Base-by-base conservation (phyloP, 2,888 invertebrate species). In the Matsumyia berberina region DNA sequence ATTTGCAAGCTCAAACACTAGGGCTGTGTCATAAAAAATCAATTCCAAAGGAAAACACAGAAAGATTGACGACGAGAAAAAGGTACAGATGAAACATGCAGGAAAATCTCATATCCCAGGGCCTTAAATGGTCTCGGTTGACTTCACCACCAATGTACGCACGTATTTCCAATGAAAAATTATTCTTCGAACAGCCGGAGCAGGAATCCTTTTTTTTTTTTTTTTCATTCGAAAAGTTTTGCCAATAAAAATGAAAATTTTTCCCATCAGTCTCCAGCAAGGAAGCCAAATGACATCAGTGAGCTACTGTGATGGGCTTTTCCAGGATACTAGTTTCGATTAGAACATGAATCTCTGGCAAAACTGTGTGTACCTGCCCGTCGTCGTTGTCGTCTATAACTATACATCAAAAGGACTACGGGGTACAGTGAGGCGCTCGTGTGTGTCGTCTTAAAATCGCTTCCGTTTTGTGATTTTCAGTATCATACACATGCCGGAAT, bases 221-320 rank as follows among this genome's bases (percentile, higher is more conserved):
- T 15, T 31, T 33, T 33, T 37, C n/a, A 57, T 57, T 37, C 19
- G 57, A 57, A 57, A 57, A 57, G 57, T 57, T 57, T 57, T 37
- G 7, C 19, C 19, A 37, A 57, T 57, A 57, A 57, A 57, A 57
- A 37, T 35, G 57, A 57, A 57, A 57, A 57, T 57, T 57, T 57
- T 19, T 55, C 37, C 19, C 57, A 57, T 57, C 37, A 57, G 37
- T 37, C 37, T 35, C 19, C 35, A 19, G 37, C 19, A n/a, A 11
- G 35, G 17, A 11, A 19, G 19, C 9, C 19, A 17, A n/a, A 57
- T 57, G 57, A 55, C 17, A 35, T 9, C 55, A 15, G 24, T 15
- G n/a, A 29, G 31, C 12, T 31, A 15, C 51, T 3, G 12, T 15
- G 31, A 31, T 44, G 12, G 15, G 55, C 33, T 8, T 12, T 15